Conservation (phyloP, 2,113 vertebrate genomes). For the Seriola aureovittata region DNA sequence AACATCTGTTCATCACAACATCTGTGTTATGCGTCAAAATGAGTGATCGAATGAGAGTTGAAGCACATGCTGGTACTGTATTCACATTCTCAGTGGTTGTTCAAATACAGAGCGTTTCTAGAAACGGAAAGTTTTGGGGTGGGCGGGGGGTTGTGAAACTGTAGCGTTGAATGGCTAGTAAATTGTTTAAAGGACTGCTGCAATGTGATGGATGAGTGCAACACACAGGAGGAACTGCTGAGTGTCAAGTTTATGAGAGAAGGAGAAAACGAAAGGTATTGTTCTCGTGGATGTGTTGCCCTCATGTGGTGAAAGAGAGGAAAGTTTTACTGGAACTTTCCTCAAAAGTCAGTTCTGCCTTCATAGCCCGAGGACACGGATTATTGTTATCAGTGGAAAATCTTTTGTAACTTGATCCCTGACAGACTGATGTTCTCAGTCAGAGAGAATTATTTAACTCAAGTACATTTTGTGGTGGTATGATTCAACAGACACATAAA, state of each 20-base stretch:
- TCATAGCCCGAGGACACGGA: not conserved
- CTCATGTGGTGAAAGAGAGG: constrained; percentile 58
- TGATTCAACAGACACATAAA: too few relatives aligned
- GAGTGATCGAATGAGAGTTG: too few relatives aligned
- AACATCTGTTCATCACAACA: not conserved
- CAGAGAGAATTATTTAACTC: not conserved
- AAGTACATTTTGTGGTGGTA: too few relatives aligned
- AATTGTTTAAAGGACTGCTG: constrained; percentile 51
- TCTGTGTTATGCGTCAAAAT: not conserved
- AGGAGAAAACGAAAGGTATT: fast-evolving
- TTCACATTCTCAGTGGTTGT: not conserved
- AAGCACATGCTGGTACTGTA: too few relatives aligned
- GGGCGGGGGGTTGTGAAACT: constrained; percentile 9
- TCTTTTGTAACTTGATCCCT: not conserved
- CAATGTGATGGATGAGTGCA: constrained; percentile 54
- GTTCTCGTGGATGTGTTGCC: constrained; percentile 49
- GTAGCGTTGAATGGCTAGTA: constrained; percentile 20
- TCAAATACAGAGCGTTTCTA: not conserved
- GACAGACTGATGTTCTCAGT: not conserved
- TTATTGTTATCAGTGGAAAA: not conserved
- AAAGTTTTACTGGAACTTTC: constrained; percentile 11
- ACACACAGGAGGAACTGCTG: constrained; percentile 46
- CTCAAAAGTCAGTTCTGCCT: not conserved
- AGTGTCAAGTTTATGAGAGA: constrained; percentile 41
- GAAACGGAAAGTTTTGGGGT: constrained; percentile 40